phyloP scores from a whole-genome alignment of 2,797 vertebrate genomes.

The Sebastiscus albofasciatus region DNA sequence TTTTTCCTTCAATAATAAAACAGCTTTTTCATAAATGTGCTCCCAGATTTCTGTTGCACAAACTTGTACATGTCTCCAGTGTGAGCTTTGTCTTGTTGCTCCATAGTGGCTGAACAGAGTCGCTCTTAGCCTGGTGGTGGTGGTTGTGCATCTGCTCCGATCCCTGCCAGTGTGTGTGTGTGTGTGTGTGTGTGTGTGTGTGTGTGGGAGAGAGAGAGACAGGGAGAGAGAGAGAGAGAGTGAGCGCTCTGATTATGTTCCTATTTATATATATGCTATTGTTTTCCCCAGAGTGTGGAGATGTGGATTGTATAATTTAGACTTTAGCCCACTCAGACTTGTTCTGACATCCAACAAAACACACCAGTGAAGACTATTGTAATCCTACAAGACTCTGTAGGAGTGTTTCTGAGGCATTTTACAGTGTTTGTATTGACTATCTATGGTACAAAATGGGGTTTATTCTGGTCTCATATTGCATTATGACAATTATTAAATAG shows the following conservation, averaged over 20 bases:
- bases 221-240: constrained; percentile 33
- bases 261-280: constrained; percentile 73
- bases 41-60: constrained; percentile 23
- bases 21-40: constrained; percentile 14
- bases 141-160: constrained; percentile 49
- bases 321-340: constrained; percentile 56
- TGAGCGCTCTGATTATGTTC: constrained; percentile 67
- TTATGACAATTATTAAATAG: neutral
- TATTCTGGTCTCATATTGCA: neutral
- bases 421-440: neutral
- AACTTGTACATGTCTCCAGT: constrained; percentile 59
- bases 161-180: constrained; percentile 45
- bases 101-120: constrained; percentile 59
- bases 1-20: constrained; percentile 27
- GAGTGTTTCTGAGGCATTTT: constrained; percentile 13
- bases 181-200: constrained; percentile 17
- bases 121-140: constrained; percentile 46
- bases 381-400: constrained; percentile 3
- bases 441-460: neutral
- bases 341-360: constrained; percentile 14
- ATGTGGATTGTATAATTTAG: constrained; percentile 63
- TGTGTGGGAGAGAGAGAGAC: constrained; percentile 26
- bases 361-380: constrained; percentile 11
- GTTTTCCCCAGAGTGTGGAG: constrained; percentile 64
- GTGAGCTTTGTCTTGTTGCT: constrained; percentile 57